A percentile compares a stretch with the other conserved stretches of the same genome.
These are phyloP conservation scores for Parnassius orleans DNA, from an alignment of 2,888 invertebrate species.

Conservation along the genomic window DNA sequence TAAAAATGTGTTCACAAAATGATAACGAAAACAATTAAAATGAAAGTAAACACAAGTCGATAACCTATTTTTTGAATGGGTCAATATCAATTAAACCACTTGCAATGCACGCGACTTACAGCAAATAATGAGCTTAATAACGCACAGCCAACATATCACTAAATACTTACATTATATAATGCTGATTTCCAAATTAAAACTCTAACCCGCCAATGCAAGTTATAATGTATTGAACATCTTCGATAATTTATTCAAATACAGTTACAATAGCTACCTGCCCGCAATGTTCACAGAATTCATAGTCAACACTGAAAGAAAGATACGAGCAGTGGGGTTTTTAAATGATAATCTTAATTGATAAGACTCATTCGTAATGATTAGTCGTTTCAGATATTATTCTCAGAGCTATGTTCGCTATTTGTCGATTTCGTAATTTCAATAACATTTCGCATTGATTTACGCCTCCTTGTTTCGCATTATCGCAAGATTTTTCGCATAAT, in stretches of 20 bases:
- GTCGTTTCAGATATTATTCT: slow-evolving; percentile 49
- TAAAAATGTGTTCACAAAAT: slow-evolving; percentile 2
- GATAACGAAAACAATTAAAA: slow-evolving; percentile 3
- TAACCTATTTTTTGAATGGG: slow-evolving; percentile 15
- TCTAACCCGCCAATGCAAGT: background rate
- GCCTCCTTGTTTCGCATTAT: background rate
- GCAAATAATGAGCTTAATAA: background rate
- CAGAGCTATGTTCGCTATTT: slow-evolving; percentile 29
- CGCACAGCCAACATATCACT: slow-evolving; percentile 13
- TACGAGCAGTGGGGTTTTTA: slow-evolving; percentile 67
- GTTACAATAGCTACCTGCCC: slow-evolving; percentile 36
- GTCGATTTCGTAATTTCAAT: slow-evolving; percentile 9
- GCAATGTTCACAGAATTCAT: slow-evolving; percentile 46
- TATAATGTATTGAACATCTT: slow-evolving; percentile 18
- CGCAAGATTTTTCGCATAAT: too few species aligned
- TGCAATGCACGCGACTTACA: slow-evolving; percentile 3
- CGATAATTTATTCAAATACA: slow-evolving; percentile 26
- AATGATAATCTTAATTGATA: slow-evolving; percentile 75
- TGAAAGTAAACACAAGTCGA: slow-evolving; percentile 4
- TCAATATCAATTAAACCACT: background rate
- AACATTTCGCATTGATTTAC: background rate
- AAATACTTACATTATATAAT: slow-evolving; percentile 17
- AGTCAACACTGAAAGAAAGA: slow-evolving; percentile 62
- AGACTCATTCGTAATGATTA: slow-evolving; percentile 61
- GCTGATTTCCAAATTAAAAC: background rate